These are phyloP conservation scores for Camponotus floridanus DNA, from an alignment of 1,140 invertebrate genomes.

Conservation along the genomic window DNA sequence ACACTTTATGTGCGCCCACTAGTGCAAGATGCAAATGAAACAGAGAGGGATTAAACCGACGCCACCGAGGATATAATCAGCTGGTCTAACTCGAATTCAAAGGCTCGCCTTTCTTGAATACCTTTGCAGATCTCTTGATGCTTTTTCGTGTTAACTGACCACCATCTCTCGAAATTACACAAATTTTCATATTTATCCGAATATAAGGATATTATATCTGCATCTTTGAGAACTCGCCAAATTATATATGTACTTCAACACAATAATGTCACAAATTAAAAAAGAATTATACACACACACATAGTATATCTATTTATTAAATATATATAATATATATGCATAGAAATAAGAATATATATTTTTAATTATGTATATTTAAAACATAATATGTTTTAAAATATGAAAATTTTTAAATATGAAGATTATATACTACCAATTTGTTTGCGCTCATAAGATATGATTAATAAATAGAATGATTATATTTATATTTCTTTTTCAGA, in stretches of 20 bases:
- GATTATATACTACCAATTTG: no score
- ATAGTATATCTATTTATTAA: background rate
- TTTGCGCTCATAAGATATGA: no score
- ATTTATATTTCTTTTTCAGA: no score
- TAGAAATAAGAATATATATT: no score
- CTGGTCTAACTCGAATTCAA: constrained; percentile 21
- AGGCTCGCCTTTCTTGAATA: background rate
- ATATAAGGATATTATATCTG: background rate
- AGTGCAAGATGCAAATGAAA: constrained; percentile 36
- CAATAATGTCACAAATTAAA: background rate
- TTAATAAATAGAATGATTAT: no score
- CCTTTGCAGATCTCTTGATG: background rate
- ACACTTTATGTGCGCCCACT: background rate
- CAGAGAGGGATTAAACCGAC: constrained; percentile 30
- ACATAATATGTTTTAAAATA: no score
- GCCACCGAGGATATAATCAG: constrained; percentile 5
- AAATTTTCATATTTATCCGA: constrained; percentile 30
- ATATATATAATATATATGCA: background rate
- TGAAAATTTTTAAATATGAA: no score
- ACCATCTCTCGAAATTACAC: background rate
- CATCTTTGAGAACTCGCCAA: background rate
- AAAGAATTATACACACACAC: background rate
- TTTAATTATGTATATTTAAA: no score
- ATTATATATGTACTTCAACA: background rate
- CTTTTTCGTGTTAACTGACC: background rate